Conservation (phyloP, 2,797 vertebrate species). For the Martes flavigula region DNA sequence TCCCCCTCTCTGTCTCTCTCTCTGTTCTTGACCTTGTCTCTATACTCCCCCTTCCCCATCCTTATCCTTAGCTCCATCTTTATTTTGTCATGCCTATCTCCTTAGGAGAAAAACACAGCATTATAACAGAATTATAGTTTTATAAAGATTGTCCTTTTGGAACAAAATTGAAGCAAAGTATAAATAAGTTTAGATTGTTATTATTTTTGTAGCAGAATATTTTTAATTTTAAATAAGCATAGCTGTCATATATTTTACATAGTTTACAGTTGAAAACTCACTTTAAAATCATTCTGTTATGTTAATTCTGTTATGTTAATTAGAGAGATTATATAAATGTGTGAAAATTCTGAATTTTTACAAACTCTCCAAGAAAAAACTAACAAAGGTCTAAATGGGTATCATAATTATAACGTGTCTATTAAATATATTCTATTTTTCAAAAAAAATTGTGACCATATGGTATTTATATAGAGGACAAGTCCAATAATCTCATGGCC, state of each 20-base stretch:
- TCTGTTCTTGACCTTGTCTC: neutral
- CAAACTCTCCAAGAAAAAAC: neutral
- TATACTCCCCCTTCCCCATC: too few relatives aligned
- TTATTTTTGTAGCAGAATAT: constrained; percentile 6
- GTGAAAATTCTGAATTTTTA: neutral
- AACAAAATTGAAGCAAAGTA: neutral
- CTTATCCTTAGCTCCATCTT: neutral
- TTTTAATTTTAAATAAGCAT: neutral
- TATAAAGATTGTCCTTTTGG: neutral
- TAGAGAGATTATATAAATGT: neutral
- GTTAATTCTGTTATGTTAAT: neutral
- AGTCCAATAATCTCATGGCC: neutral
- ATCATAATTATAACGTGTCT: neutral
- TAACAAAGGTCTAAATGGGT: neutral
- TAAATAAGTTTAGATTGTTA: neutral
- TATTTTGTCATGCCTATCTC: neutral
- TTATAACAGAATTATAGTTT: neutral
- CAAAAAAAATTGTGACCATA: neutral
- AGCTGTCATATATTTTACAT: neutral
- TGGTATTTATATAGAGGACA: neutral
- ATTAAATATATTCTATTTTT: neutral
- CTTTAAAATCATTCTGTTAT: neutral
- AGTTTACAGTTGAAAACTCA: neutral
- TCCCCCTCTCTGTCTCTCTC: neutral
- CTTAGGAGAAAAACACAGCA: neutral